Evolutionary conservation across 2,113 vertebrate species (phyloP), one percentile per base, ranked within the genome.

Genomic region (Zapornia atra): DNA sequence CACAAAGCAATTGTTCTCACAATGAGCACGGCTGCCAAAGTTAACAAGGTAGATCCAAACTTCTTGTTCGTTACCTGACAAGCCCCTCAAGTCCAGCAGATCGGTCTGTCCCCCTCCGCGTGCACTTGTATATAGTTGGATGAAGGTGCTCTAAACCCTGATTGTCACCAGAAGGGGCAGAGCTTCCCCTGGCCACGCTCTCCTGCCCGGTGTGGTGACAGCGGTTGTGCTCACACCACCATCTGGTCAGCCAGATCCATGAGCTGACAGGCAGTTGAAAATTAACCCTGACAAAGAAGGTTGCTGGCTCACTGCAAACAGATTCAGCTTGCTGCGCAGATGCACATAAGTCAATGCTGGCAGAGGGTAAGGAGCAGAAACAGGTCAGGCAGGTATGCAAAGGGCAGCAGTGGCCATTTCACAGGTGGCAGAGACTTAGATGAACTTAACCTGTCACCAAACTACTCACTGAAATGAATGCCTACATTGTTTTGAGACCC

Each of bases 1-100:
- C 69, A 68, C 31, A 75, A 44, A 12, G 4, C 28, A 29, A 60
- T 8, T 31, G 33, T 15, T 82, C 29, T 68, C 65, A 31, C 0
- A 0, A 59, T 4, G 33, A 50, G 40, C 2, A 0, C n/a, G 0
- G 1, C 46, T 73, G 40, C 63, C 1, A 0, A 50, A 70, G 42
- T 34, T 33, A 75, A 36, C 40, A 36, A 68, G 75, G 42, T 22
- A 86, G 29, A 78, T 56, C 22, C 81, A 87, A 70, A 84, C 42
- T 10, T 28, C 3, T 21, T 5, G 6, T 36, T 70, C 24, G 0
- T 26, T 48, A 71, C 25, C 48, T 76, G 38, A 31, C 22, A 56
- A 78, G 38, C 6, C 51, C 8, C 38, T 73, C 2, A 46, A 1
- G 69, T 21, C 60, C 64, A 89, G 56, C 28, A 78, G 17, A 25